A percentile compares a stretch with the other conserved stretches of the same genome.
phyloP scores from a whole-genome alignment of 2,113 vertebrate species.

The Ibidorhyncha struthersii region DNA sequence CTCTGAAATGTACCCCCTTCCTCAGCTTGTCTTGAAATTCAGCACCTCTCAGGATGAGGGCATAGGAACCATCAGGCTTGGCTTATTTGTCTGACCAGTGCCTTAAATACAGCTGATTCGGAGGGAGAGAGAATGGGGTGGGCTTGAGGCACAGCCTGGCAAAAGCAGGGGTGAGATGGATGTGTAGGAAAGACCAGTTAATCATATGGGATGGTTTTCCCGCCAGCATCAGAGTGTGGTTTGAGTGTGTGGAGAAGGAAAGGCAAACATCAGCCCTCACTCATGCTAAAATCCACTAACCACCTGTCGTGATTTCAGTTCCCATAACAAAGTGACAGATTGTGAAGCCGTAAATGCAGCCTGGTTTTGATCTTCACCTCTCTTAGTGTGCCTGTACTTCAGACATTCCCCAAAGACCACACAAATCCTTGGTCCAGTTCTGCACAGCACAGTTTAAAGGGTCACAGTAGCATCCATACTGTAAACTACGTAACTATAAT shows the following conservation, averaged over 20 bases:
- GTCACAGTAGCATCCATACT: background rate
- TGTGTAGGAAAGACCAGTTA: background rate
- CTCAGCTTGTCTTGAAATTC: background rate
- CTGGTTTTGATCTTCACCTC: background rate
- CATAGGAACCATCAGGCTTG: background rate
- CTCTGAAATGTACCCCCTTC: background rate
- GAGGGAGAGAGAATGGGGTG: background rate
- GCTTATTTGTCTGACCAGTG: background rate
- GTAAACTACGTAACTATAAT: background rate
- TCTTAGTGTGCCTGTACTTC: background rate
- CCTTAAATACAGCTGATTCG: background rate
- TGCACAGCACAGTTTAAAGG: background rate
- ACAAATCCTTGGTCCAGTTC: background rate
- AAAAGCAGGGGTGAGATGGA: background rate
- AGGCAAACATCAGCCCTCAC: background rate
- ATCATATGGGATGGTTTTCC: background rate
- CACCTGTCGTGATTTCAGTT: background rate
- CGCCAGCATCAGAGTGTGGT: background rate
- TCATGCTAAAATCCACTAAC: background rate
- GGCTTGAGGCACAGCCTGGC: background rate
- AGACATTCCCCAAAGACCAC: background rate
- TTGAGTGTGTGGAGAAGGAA: background rate
- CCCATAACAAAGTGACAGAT: background rate
- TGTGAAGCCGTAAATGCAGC: background rate
- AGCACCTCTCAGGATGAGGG: background rate